Evolutionary conservation across 2,797 vertebrate genomes (phyloP).

Genomic region (Cynopterus sphinx): DNA sequence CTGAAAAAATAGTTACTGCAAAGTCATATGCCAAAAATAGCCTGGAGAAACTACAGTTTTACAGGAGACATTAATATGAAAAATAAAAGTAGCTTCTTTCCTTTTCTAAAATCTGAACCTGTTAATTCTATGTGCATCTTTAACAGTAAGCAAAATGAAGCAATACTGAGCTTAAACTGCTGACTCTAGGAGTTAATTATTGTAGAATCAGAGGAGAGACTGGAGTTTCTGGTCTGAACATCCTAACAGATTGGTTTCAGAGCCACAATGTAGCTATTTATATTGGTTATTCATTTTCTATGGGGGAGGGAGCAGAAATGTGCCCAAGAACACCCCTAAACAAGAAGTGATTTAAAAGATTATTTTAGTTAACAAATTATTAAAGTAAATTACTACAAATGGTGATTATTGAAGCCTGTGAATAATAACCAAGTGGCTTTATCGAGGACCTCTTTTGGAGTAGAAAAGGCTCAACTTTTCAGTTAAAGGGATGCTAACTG

Average conservation of each 20-base stretch:
- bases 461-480: conserved; percentile 3
- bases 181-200: neutral
- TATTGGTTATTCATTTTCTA: neutral
- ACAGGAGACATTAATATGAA: neutral
- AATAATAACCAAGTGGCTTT: conserved; percentile 1
- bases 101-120: neutral
- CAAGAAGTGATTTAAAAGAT: neutral
- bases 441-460: neutral
- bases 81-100: neutral
- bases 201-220: neutral
- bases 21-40: neutral
- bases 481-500: neutral
- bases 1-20: neutral
- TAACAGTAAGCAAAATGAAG: conserved; percentile 49
- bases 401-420: neutral
- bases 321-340: neutral
- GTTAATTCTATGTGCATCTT: conserved; percentile 39
- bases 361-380: neutral
- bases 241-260: neutral
- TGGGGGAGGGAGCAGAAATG: neutral
- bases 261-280: neutral
- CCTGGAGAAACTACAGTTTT: neutral
- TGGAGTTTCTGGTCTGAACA: neutral
- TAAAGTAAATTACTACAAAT: conserved; percentile 4
- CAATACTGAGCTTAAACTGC: neutral